phyloP scores from a whole-genome alignment of 2,113 vertebrate species.

The Lonchura striata region DNA sequence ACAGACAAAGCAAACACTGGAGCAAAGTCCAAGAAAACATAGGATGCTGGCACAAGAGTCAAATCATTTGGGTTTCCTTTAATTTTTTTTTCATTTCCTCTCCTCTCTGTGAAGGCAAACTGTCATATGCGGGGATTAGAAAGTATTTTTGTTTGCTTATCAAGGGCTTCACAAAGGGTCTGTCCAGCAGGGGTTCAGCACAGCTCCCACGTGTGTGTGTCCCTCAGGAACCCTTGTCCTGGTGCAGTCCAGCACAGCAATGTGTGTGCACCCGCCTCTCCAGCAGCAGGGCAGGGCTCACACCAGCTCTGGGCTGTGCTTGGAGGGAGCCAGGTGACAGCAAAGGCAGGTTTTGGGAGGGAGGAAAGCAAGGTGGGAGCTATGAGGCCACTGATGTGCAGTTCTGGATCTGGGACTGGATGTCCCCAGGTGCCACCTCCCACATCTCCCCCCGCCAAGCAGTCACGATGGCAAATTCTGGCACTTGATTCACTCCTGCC shows the following conservation, averaged over 20 bases:
- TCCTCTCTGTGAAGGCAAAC: neutral
- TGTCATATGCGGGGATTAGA: neutral
- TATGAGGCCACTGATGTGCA: neutral
- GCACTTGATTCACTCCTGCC: neutral
- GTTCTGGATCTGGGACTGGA: neutral
- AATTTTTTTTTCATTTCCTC: neutral
- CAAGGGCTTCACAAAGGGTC: neutral
- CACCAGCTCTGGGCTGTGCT: neutral
- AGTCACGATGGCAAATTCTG: rapidly evolving
- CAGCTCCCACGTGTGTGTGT: neutral
- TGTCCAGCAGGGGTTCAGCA: neutral
- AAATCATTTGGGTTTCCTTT: neutral
- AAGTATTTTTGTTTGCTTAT: neutral
- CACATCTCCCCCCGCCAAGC: neutral
- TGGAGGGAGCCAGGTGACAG: neutral
- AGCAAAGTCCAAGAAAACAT: neutral
- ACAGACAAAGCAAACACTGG: neutral
- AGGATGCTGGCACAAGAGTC: neutral
- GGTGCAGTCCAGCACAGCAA: neutral
- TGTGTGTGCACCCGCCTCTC: neutral
- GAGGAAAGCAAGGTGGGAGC: neutral
- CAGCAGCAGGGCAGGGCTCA: neutral
- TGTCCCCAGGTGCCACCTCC: neutral
- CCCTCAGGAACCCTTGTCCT: neutral
- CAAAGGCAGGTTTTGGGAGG: neutral